phyloP scores from a whole-genome alignment of 2,113 vertebrate genomes.

The Pterocles burchelli region DNA sequence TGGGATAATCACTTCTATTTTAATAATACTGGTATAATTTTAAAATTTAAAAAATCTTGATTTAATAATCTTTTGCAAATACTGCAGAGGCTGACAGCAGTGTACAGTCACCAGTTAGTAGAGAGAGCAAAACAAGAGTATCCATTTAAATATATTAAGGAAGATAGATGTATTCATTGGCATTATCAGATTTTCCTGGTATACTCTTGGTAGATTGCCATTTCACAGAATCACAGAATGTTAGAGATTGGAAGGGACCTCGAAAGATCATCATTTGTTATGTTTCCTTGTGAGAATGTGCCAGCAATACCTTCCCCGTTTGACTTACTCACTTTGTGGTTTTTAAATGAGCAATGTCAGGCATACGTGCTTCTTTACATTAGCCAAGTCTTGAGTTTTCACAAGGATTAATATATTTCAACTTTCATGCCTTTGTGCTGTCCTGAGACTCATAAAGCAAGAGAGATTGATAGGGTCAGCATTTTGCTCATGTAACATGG shows the following conservation, averaged over 20 bases:
- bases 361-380: neutral
- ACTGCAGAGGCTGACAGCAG: neutral
- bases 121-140: neutral
- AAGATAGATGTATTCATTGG: neutral
- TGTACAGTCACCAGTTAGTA: neutral
- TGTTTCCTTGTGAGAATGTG: neutral
- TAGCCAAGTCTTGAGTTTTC: neutral
- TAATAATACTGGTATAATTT: neutral
- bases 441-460: neutral
- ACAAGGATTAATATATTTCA: slow-evolving; percentile 1
- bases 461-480: slow-evolving; percentile 27
- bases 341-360: neutral
- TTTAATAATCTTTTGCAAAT: neutral
- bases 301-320: neutral
- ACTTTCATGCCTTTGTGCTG: neutral
- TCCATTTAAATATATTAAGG: neutral
- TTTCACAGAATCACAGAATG: too few species aligned
- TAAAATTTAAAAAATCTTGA: neutral
- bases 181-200: neutral
- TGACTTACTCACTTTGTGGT: neutral
- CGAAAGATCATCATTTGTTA: too few species aligned
- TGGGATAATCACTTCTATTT: neutral
- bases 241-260: too few species aligned
- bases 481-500: slow-evolving; percentile 15
- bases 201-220: neutral